A percentile compares a stretch with the other conserved stretches of the same genome.
Conservation (phyloP, 2,888 invertebrate species). For the Hesperia comma region DNA sequence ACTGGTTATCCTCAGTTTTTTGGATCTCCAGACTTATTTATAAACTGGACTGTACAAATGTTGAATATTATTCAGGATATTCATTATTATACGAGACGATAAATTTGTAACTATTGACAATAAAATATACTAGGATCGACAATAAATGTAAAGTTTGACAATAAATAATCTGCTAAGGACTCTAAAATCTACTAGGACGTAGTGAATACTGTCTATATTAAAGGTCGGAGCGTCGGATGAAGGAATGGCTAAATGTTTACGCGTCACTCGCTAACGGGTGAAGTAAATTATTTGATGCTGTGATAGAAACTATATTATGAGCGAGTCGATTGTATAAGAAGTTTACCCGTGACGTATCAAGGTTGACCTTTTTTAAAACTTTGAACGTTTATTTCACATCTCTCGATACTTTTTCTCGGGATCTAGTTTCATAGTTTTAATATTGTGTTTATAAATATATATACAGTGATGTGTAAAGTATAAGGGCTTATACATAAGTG, state of each 20-base stretch:
- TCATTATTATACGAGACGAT: conserved; percentile 40
- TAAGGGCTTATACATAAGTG: conserved; percentile 59
- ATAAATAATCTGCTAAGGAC: conserved; percentile 42
- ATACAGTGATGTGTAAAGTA: conserved; percentile 49
- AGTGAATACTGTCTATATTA: conserved; percentile 3
- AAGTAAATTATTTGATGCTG: conserved; percentile 66
- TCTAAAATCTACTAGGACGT: conserved; percentile 9
- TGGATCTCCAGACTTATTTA: conserved; percentile 30
- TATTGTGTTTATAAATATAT: conserved; percentile 39
- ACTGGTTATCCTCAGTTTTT: conserved; percentile 2
- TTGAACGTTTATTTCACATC: conserved; percentile 43
- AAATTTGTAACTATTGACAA: conserved; percentile 44
- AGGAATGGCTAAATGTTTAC: conserved; percentile 64
- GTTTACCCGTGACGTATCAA: conserved; percentile 53
- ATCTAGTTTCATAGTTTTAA: conserved; percentile 43
- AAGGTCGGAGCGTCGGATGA: conserved; percentile 43
- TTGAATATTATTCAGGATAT: conserved; percentile 22
- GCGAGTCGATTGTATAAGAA: conserved; percentile 54
- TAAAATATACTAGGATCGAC: conserved; percentile 46
- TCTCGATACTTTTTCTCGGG: conserved; percentile 71
- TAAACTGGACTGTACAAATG: conserved; percentile 18
- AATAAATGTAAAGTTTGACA: conserved; percentile 44
- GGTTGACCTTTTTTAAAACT: conserved; percentile 52
- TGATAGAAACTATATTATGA: conserved; percentile 53
- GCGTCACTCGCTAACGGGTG: conserved; percentile 66